Evolutionary conservation across 2,113 vertebrate species (phyloP).

Genomic region (Corvus cornix): DNA sequence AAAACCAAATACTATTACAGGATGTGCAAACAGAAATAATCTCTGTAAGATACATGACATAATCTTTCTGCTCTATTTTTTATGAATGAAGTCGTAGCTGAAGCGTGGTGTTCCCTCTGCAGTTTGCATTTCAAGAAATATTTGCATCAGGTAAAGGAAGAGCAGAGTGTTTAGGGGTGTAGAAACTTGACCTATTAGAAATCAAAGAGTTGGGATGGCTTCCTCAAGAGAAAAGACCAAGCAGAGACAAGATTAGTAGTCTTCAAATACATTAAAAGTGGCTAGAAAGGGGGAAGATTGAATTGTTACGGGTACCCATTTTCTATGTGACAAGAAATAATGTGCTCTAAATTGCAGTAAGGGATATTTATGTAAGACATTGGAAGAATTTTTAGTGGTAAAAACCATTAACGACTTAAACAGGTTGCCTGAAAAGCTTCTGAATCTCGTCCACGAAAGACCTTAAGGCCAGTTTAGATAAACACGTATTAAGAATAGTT

Average conservation of each 20-base stretch:
- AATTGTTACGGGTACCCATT: neutral
- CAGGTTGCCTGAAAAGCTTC: neutral
- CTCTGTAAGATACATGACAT: neutral
- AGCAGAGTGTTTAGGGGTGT: neutral
- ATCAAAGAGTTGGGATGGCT: neutral
- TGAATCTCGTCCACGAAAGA: neutral
- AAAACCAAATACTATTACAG: slow-evolving; percentile 2
- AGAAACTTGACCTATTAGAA: slow-evolving; percentile 14
- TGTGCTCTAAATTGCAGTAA: neutral
- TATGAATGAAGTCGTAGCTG: neutral
- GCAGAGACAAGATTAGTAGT: neutral
- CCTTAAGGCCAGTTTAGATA: neutral
- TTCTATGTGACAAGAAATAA: neutral
- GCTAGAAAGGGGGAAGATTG: neutral
- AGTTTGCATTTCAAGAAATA: slow-evolving; percentile 12
- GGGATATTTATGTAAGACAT: neutral
- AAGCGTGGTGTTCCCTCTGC: neutral
- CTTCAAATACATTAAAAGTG: neutral
- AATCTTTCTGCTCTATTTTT: slow-evolving; percentile 47
- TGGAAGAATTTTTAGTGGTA: neutral
- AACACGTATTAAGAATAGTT: neutral
- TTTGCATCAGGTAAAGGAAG: slow-evolving; percentile 15
- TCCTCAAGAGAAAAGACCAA: slow-evolving; percentile 7
- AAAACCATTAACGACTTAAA: neutral
- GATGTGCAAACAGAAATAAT: neutral